These are phyloP conservation scores for Cryptosula pallasiana DNA, from an alignment of 2,888 invertebrate genomes.

Conservation along the genomic window DNA sequence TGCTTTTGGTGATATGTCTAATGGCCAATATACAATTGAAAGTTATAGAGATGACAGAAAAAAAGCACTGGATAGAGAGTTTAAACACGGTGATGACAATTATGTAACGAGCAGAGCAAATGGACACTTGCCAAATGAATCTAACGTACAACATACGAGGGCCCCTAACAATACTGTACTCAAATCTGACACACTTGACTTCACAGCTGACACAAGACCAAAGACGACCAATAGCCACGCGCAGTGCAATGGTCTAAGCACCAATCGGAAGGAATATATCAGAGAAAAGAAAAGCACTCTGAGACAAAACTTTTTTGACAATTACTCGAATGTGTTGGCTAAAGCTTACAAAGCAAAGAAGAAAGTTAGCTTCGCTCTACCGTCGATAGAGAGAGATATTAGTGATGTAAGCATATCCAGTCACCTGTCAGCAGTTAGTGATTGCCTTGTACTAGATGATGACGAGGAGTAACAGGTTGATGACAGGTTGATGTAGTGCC, in stretches of 20 bases:
- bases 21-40: neutral
- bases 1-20: neutral
- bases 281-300: constrained; percentile 11
- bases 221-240: neutral
- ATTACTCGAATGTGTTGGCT: constrained; percentile 6
- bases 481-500: too few relatives aligned
- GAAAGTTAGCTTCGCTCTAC: constrained; percentile 19
- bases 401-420: constrained; percentile 20
- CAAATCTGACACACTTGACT: neutral
- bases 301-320: constrained; percentile 11
- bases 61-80: too few relatives aligned
- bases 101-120: too few relatives aligned
- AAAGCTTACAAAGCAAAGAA: neutral
- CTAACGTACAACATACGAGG: neutral
- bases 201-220: neutral
- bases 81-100: too few relatives aligned
- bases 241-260: neutral
- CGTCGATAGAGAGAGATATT: constrained; percentile 18
- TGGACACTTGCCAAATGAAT: neutral
- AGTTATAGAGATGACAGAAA: neutral
- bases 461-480: too few relatives aligned
- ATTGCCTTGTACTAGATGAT: neutral
- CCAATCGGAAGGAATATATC: neutral
- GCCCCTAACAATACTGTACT: neutral
- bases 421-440: constrained; percentile 17